Evolutionary conservation across 2,113 vertebrate genomes (phyloP).

Genomic region (Hucho hucho): DNA sequence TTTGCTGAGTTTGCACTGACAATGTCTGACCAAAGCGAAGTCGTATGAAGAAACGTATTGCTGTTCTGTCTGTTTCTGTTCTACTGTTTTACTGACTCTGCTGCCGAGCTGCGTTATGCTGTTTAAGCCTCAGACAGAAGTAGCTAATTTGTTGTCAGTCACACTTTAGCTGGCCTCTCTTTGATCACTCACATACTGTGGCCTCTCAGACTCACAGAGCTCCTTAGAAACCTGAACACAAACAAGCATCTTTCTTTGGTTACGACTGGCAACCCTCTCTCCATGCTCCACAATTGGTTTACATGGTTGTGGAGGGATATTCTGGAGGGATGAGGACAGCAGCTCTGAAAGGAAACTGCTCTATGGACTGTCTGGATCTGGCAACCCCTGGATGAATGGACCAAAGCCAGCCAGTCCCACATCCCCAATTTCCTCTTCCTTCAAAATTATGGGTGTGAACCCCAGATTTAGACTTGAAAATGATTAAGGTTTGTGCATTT

Average conservation of each 20-base stretch:
- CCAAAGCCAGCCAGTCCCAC: background rate
- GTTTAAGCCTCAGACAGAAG: slow-evolving; percentile 19
- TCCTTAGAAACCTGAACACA: background rate
- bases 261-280: background rate
- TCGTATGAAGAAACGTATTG: slow-evolving; percentile 44
- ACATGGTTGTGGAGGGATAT: background rate
- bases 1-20: slow-evolving; percentile 51
- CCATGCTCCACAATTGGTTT: background rate
- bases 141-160: slow-evolving; percentile 40
- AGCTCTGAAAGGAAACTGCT: slow-evolving; percentile 44
- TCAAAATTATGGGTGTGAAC: slow-evolving; percentile 54
- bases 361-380: slow-evolving; percentile 29
- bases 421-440: slow-evolving; percentile 36
- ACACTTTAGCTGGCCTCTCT: slow-evolving; percentile 25
- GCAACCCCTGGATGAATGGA: slow-evolving; percentile 8
- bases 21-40: slow-evolving; percentile 52
- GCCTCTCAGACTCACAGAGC: background rate
- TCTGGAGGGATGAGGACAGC: slow-evolving; percentile 22
- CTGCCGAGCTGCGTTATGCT: background rate
- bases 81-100: too few species aligned
- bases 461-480: slow-evolving; percentile 49
- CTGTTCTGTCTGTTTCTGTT: slow-evolving; percentile 28
- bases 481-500: slow-evolving; percentile 30
- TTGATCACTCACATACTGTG: background rate
- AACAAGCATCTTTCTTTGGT: background rate